Base-by-base conservation (phyloP, 2,888 invertebrate species). In the Macrophya alboannulata region DNA sequence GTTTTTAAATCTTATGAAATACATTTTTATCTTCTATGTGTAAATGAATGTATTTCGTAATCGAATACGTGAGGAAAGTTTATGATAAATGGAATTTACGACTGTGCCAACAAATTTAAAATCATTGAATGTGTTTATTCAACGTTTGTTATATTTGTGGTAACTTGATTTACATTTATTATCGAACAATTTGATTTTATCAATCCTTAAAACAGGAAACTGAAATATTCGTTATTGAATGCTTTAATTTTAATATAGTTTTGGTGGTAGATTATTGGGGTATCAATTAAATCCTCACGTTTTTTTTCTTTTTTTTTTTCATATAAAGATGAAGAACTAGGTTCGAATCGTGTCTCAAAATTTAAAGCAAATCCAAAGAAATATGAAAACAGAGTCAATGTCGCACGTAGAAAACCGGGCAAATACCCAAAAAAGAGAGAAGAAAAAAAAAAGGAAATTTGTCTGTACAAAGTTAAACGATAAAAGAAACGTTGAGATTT, bases 401-500 rank as follows among this genome's bases (percentile, higher is more conserved):
- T 81, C 81, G 62, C 15, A 40, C 15, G 62, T 62, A 62, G 62
- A 51, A 43, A 81, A 40, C 43, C 62, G 81, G 81, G 81, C 9
- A 45, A 10, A 45, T 37, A 55, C 31, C 15, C 21, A 31, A 17
- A 55, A 37, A 17, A 37, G 31, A 77, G 68, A 37, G 37, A 37
- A 15, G 8, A 45, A 37, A 51, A n/a, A 37, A 37, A 3, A 55
- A 55, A 37, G 31, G n/a, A 77, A 48, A 77, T 1, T 55, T 31
- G 37, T 77, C 51, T 77, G 77, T 77, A 77, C 77, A 77, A 77
- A 77, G 77, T 21, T 37, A 55, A 77, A 31, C 25, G 77, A 37
- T 55, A 37, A 55, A 77, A 74, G n/a, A 45, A 74, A 74, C 12
- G 25, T 74, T 25, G 74, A 15, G 31, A 74, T 45, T 74, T 74